Evolutionary conservation across 1,140 invertebrate genomes (phyloP).

Genomic region (Patella vulgata): DNA sequence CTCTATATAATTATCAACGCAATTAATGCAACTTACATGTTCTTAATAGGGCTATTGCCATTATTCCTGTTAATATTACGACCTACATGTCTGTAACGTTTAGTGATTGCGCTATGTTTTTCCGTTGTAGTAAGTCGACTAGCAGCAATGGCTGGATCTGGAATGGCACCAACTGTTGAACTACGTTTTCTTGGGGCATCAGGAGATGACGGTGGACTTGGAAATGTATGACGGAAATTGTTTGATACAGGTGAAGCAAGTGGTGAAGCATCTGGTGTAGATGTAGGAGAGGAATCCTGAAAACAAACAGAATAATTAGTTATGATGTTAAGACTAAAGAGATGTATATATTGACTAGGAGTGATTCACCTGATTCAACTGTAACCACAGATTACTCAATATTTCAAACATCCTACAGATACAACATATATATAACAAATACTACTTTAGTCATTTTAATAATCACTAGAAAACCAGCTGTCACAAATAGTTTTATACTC

Average conservation of each 20-base stretch:
- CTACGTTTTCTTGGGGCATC: constrained; percentile 46
- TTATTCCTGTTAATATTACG: constrained; percentile 28
- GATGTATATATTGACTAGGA: no score
- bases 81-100: constrained; percentile 26
- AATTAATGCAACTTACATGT: constrained; percentile 59
- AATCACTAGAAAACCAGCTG: no score
- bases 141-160: constrained; percentile 30
- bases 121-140: no score
- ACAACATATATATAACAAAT: no score
- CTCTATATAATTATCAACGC: no score
- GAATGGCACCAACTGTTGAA: constrained; percentile 56
- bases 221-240: constrained; percentile 43
- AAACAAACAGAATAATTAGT: constrained; percentile 4
- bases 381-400: no score
- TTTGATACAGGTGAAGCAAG: constrained; percentile 52
- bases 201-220: constrained; percentile 51
- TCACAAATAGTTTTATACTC: no score
- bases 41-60: constrained; percentile 46
- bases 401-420: no score
- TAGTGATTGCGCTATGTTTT: no score
- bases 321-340: no score
- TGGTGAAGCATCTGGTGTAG: constrained; percentile 55
- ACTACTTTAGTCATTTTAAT: no score
- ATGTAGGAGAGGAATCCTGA: constrained; percentile 48
- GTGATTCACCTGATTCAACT: no score